Evolutionary conservation across 1,140 invertebrate species (phyloP).

Genomic region (Ladona fulva): DNA sequence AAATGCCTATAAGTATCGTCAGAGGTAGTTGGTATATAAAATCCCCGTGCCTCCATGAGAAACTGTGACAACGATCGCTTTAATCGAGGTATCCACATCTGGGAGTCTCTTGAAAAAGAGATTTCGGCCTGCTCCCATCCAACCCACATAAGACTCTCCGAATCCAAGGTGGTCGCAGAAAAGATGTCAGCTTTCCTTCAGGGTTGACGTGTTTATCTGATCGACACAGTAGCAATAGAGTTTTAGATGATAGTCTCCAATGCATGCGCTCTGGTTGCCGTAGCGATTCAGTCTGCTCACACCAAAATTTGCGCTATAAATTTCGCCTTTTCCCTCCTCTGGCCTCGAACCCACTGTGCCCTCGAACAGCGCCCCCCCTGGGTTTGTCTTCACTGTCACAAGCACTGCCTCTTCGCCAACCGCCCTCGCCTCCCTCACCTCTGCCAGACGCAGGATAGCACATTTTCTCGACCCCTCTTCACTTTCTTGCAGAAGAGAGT

Average conservation of each 20-base stretch:
- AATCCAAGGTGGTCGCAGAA: no score
- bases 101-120: no score
- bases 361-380: conserved; percentile 66
- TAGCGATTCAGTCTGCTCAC: conserved; percentile 74
- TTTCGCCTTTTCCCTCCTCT: not conserved
- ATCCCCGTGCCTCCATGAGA: no score
- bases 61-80: no score
- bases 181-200: no score
- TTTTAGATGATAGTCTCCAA: conserved; percentile 62
- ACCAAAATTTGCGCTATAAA: conserved; percentile 42
- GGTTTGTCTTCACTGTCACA: conserved; percentile 51
- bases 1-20: no score
- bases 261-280: conserved; percentile 65
- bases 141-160: no score
- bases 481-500: not conserved
- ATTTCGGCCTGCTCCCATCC: no score
- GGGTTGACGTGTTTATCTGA: not conserved
- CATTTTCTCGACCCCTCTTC: not conserved
- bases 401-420: not conserved
- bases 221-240: conserved; percentile 62
- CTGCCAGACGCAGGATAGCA: not conserved
- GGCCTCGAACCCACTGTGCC: conserved; percentile 43
- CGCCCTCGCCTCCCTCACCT: not conserved
- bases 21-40: no score
- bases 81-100: no score